These are phyloP conservation scores for Allygus modestus DNA, from an alignment of 2,888 invertebrate genomes.

Conservation along the genomic window DNA sequence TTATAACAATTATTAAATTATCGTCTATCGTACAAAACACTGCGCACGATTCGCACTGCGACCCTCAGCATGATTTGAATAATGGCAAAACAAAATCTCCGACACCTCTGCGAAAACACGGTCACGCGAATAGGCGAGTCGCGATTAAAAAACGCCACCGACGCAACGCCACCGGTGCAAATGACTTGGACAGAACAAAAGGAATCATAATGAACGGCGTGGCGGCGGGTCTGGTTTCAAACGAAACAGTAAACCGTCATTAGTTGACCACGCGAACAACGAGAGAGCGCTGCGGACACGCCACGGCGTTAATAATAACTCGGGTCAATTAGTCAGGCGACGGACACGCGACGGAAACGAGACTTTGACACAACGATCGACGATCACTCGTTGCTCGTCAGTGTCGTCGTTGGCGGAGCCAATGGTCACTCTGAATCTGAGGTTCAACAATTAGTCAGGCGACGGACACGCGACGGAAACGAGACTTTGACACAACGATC, in stretches of 20 bases:
- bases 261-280: constrained; percentile 49
- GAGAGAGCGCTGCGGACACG: constrained; percentile 21
- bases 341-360: constrained; percentile 48
- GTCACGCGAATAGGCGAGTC: constrained; percentile 17
- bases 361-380: constrained; percentile 38
- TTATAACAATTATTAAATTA: too few relatives aligned
- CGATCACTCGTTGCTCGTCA: background rate
- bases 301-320: constrained; percentile 55
- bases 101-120: constrained; percentile 13
- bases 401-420: background rate
- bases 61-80: background rate
- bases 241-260: constrained; percentile 59
- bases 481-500: constrained; percentile 39
- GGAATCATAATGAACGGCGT: constrained; percentile 35
- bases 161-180: constrained; percentile 44
- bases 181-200: constrained; percentile 53
- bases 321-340: constrained; percentile 29
- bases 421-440: background rate
- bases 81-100: background rate
- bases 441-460: constrained; percentile 43
- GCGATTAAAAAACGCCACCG: constrained; percentile 45
- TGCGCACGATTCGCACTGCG: background rate
- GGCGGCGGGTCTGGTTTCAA: constrained; percentile 50
- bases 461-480: constrained; percentile 46
- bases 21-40: too few relatives aligned